Evolutionary conservation across 2,797 vertebrate genomes (phyloP).

Genomic region (Muscicapa striata): DNA sequence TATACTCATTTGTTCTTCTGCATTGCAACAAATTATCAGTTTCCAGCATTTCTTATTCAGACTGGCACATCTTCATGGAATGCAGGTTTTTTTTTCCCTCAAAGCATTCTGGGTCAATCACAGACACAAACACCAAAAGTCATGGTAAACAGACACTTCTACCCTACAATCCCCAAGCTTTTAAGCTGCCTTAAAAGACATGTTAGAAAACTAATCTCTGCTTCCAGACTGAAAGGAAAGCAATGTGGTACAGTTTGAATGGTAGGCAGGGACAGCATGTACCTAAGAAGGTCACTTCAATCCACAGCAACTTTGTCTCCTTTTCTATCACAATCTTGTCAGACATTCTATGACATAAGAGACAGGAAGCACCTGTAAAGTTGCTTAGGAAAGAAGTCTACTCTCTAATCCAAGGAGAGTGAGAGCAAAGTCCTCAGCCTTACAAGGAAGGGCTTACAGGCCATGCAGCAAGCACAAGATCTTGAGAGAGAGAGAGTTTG

Average conservation of each 20-base stretch:
- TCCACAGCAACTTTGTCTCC: background rate
- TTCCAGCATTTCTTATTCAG: background rate
- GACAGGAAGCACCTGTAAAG: background rate
- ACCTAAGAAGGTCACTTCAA: background rate
- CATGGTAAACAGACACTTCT: background rate
- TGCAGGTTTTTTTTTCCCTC: background rate
- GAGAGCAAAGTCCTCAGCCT: background rate
- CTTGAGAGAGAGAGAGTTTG: background rate
- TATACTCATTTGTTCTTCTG: background rate
- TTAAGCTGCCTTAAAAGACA: background rate
- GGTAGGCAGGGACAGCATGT: background rate
- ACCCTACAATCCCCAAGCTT: background rate
- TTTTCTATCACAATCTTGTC: background rate
- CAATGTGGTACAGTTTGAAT: background rate
- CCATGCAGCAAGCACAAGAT: background rate
- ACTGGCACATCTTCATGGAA: background rate
- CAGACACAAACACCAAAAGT: background rate
- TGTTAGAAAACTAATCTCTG: background rate
- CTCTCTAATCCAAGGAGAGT: background rate
- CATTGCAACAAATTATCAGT: background rate
- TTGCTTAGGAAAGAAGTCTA: background rate
- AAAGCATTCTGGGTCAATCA: background rate
- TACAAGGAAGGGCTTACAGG: background rate
- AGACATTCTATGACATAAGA: background rate
- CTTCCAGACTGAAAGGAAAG: background rate